Evolutionary conservation across 2,888 invertebrate species (phyloP).

Genomic region (Ferdinandea cuprea): DNA sequence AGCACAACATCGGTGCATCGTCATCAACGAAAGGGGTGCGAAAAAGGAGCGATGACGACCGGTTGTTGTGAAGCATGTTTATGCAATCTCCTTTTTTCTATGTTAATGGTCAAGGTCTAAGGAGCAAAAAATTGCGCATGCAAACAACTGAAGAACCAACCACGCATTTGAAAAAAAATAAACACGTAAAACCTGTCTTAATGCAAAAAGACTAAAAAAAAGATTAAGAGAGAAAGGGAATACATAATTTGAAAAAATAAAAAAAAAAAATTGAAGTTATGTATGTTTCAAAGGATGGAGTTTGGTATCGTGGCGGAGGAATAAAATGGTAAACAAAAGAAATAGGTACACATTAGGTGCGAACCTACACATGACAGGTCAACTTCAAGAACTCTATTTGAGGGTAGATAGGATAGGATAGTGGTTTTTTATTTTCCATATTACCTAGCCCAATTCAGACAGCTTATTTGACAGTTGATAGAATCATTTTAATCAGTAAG

Average conservation of each 20-base stretch:
- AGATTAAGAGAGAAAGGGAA: conserved; percentile 4
- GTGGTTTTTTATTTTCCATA: too few species aligned
- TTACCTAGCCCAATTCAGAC: too few species aligned
- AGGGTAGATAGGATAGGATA: too few species aligned
- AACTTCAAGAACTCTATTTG: background rate
- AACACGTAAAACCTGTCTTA: conserved; percentile 50
- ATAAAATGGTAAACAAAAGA: conserved; percentile 28
- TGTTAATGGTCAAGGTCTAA: conserved; percentile 83
- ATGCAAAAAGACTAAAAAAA: conserved; percentile 8
- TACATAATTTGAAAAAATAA: conserved; percentile 22
- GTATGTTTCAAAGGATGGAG: conserved; percentile 13
- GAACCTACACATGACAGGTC: conserved; percentile 11
- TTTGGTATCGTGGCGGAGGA: background rate
- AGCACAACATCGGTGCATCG: conserved; percentile 1
- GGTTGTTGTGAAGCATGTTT: conserved; percentile 69
- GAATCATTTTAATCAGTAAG: too few species aligned
- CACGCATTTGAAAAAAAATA: conserved; percentile 65
- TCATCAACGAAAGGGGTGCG: conserved; percentile 40
- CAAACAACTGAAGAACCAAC: conserved; percentile 44
- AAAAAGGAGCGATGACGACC: conserved; percentile 53
- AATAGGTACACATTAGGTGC: background rate
- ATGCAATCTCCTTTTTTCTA: conserved; percentile 76
- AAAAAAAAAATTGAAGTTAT: conserved; percentile 9
- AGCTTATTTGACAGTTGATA: too few species aligned
- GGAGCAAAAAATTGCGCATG: conserved; percentile 78